Evolutionary conservation across 1,140 invertebrate species (phyloP).

Genomic region (Zaprionus gabonicus): DNA sequence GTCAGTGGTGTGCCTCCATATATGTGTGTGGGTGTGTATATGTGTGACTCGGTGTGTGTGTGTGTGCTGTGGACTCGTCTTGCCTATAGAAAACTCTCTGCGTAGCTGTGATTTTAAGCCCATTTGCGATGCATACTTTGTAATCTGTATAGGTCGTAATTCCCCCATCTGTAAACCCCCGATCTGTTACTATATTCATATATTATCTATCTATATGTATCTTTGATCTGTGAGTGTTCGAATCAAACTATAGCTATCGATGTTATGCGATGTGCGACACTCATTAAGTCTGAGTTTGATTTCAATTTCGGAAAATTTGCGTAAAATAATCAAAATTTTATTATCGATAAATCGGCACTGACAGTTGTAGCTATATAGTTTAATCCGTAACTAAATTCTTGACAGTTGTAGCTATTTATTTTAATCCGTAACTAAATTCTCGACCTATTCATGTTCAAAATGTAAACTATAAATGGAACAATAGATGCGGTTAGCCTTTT

Average conservation of each 20-base stretch:
- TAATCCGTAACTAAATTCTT: neutral
- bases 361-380: constrained; percentile 1
- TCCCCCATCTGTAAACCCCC: neutral
- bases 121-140: constrained; percentile 39
- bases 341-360: neutral
- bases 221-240: neutral
- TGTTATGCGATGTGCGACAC: neutral
- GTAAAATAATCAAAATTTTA: constrained; percentile 48
- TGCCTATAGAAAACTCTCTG: constrained; percentile 68
- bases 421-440: neutral
- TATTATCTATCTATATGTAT: neutral
- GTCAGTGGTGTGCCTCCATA: neutral
- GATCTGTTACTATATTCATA: constrained; percentile 29
- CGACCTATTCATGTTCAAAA: neutral
- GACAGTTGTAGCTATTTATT: too few relatives aligned
- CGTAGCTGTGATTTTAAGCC: constrained; percentile 76
- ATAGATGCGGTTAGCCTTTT: neutral
- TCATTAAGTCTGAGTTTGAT: constrained; percentile 11
- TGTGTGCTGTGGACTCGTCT: constrained; percentile 61
- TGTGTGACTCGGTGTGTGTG: constrained; percentile 16
- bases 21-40: constrained; percentile 11
- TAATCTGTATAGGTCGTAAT: neutral
- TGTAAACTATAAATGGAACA: too few relatives aligned
- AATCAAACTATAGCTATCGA: neutral
- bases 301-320: constrained; percentile 17